Evolutionary conservation across 2,888 invertebrate species (phyloP), one percentile per base, ranked within the genome.

Genomic region (Ramazzottius varieornatus): DNA sequence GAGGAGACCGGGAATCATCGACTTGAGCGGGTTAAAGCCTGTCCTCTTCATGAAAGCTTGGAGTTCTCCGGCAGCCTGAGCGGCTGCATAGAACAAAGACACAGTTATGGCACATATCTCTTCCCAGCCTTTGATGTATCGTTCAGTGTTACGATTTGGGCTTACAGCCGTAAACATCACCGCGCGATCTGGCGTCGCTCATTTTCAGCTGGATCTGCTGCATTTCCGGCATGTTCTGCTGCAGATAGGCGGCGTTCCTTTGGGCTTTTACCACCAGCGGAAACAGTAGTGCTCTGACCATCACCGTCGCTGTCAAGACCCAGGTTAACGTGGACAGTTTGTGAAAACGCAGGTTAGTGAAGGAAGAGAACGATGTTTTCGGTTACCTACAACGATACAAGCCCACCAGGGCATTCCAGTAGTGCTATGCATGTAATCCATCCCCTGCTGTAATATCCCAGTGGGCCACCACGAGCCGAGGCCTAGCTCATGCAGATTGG

Each of bases 361-460:
- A n/a, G n/a, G n/a, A n/a, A n/a, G n/a, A n/a, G n/a, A n/a, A n/a
- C n/a, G n/a, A n/a, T n/a, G n/a, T n/a, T n/a, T n/a, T n/a, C n/a
- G n/a, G n/a, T n/a, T 76, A 83, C 84, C 86, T 66, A 85, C 77
- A 1, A 84, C 79, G 70, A 94, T 91, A 16, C 87, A 80, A 46
- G 81, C 83, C 91, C 93, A 96, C 96, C 96, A 96, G 0, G 94
- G 94, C 16, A 94, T 69, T 70, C 85, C 88, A 16, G 82, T 75
- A 0, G 80, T 77, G n/a, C 86, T 81, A 73, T 96, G 94, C 46
- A 92, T 70, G 71, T 79, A 84, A 76, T 96, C 93, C 71, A 94
- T 78, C 68, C 81, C 81, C 63, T 83, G 80, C 75, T 93, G 88
- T 20, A 90, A 80, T 2, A 88, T 74, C 0, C 93, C 92, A 0